Evolutionary conservation across 2,888 invertebrate species (phyloP), one percentile per base, ranked within the genome.

Genomic region (Euclidia mi): DNA sequence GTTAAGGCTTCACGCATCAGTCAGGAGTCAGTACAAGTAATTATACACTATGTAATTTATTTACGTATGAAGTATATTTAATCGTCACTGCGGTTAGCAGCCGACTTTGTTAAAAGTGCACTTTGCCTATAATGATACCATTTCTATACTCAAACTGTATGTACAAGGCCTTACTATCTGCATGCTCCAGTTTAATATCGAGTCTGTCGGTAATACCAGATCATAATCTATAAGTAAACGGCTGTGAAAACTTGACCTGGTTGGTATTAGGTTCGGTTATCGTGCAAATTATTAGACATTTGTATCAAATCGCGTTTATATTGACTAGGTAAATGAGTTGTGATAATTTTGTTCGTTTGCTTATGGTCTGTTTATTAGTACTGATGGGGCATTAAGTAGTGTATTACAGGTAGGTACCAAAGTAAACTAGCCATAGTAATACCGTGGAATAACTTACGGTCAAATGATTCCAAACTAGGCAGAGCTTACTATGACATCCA

Each of bases 101-200:
- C n/a, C n/a, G n/a, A 25, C 6, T 25, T 1, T 25, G 1, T 9
- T 34, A 14, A 34, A 14, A 34, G 14, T 34, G 10, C 6, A 14
- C 14, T 34, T 34, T 4, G 12, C 20, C 4, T 25, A 3, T 25
- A 20, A 40, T 20, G 3, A 20, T 18, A 57, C 52, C 49, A 56
- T 61, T 61, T 65, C 42, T 51, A 38, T 56, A 58, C 29, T 25
- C 0, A 25, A 25, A 56, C 50, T 47, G 52, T 10, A 1, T 12
- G 44, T 56, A 56, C 69, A 76, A 78, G 76, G 76, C 42, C 38
- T 12, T 7, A 17, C 59, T 73, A 63, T 65, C 65, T 61, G 41
- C 14, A 51, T 66, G 77, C 57, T 73, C 74, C 49, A 77, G 57
- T 79, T 80, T 9, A 55, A 43, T 50, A 55, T 73, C 40, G 46